These are phyloP conservation scores for Anthophora plumipes DNA, from an alignment of 2,888 invertebrate genomes.

Conservation along the genomic window DNA sequence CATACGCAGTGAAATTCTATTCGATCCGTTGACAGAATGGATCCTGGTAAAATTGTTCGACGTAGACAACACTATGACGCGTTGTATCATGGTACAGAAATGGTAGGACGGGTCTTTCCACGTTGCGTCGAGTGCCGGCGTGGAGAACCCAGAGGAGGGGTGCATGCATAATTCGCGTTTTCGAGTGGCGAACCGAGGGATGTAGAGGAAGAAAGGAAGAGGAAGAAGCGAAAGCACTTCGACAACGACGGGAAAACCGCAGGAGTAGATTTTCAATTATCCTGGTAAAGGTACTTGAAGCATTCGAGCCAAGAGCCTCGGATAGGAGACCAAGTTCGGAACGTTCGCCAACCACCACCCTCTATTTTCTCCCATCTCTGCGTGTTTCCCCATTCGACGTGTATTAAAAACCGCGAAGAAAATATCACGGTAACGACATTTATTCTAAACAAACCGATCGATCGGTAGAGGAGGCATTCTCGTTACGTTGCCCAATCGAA, in stretches of 20 bases:
- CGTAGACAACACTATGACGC: constrained; percentile 7
- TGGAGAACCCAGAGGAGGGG: constrained; percentile 31
- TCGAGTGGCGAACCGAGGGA: constrained; percentile 23
- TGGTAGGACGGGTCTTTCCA: constrained; percentile 7
- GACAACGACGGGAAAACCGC: constrained; percentile 47
- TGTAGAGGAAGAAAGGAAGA: neutral
- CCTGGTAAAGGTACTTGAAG: constrained; percentile 58
- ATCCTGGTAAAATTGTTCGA: constrained; percentile 12
- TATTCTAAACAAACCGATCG: neutral
- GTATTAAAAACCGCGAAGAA: neutral
- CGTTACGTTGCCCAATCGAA: neutral
- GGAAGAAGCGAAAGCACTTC: constrained; percentile 49
- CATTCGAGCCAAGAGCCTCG: constrained; percentile 35
- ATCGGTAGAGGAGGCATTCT: neutral
- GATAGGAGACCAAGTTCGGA: constrained; percentile 21
- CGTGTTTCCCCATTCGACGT: neutral
- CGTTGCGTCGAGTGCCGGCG: constrained; percentile 26
- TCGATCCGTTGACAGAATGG: no score
- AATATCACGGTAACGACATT: neutral
- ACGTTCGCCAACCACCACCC: constrained; percentile 9
- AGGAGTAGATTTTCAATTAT: constrained; percentile 67
- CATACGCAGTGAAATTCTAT: no score
- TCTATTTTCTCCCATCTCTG: neutral
- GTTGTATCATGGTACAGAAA: constrained; percentile 4
- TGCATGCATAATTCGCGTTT: constrained; percentile 60